Evolutionary conservation across 2,888 invertebrate species (phyloP), one percentile per base, ranked within the genome.

Genomic region (Candidula unifasciata): DNA sequence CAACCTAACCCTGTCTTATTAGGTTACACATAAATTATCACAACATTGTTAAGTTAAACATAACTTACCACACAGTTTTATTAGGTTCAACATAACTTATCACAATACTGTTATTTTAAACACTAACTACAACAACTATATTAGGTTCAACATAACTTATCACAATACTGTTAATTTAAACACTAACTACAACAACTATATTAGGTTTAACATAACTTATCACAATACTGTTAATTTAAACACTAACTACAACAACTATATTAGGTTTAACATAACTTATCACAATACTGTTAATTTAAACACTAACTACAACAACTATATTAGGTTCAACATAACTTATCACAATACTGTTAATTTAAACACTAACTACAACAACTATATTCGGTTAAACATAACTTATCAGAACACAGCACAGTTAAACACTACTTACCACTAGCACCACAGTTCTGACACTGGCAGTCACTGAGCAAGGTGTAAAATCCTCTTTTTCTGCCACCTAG

Each of bases 371-470:
- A 10, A 44, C 44, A 44, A 44, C 6, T 10, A 10, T 6, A 10
- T 6, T 10, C 6, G 44, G 44, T 44, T 10, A 44, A 44, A 5
- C 30, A 8, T n/a, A n/a, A 44, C 44, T 44, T 6, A 10, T 13
- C 13, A 44, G 8, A 44, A 44, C 6, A 44, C 13, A 13, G 6
- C 8, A 44, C 6, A 13, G 44, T 44, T 10, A 44, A 44, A 5
- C 30, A 8, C 35, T 33, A 33, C 60, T 35, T n/a, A 86, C 85
- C 83, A 85, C 85, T 83, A 24, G 85, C 83, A 52, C 60, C 71
- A 69, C 87, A 87, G 27, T 27, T 44, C 57, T 79, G 81, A 73
- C 87, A 87, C 73, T 83, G 71, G 52, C 87, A 87, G 69, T 71
- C 85, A 18, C 86, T 68, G 1, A 87, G 82, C 33, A 86, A 66